A percentile compares a stretch with the other conserved stretches of the same genome.
Evolutionary conservation across 2,113 vertebrate species (phyloP).

Genomic region (Amia ocellicauda): DNA sequence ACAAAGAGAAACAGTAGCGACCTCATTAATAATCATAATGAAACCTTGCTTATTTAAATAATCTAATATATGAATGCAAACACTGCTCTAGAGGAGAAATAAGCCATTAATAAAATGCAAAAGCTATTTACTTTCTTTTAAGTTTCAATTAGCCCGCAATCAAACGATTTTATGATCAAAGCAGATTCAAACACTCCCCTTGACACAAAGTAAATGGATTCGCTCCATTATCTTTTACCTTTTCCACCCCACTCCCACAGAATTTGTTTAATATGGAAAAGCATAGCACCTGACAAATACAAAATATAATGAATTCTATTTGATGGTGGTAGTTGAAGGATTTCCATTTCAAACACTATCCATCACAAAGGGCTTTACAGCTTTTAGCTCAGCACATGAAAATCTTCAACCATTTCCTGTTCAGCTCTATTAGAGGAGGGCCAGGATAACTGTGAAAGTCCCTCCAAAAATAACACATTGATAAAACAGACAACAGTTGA

Average conservation of each 20-base stretch:
- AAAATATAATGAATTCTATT: slow-evolving; percentile 10
- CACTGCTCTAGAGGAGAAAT: not conserved
- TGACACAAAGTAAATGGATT: slow-evolving; percentile 13
- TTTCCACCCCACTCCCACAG: rapidly evolving
- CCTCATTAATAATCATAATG: not conserved
- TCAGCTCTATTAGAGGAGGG: too few species aligned
- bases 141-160: slow-evolving; percentile 35
- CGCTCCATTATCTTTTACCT: not conserved
- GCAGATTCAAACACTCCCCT: slow-evolving; percentile 27
- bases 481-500: too few species aligned
- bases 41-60: not conserved
- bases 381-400: not conserved
- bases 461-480: too few species aligned
- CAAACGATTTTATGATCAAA: slow-evolving; percentile 32
- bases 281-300: slow-evolving; percentile 3
- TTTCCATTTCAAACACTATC: not conserved
- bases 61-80: not conserved
- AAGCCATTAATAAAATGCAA: not conserved
- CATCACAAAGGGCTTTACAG: not conserved
- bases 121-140: slow-evolving; percentile 29
- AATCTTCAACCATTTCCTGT: not conserved
- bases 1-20: too few species aligned
- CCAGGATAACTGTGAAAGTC: too few species aligned
- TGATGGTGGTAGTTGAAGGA: not conserved
- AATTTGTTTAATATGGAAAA: slow-evolving; percentile 9